phyloP scores from a whole-genome alignment of 2,113 vertebrate genomes.

The Pterocles orientalis region DNA sequence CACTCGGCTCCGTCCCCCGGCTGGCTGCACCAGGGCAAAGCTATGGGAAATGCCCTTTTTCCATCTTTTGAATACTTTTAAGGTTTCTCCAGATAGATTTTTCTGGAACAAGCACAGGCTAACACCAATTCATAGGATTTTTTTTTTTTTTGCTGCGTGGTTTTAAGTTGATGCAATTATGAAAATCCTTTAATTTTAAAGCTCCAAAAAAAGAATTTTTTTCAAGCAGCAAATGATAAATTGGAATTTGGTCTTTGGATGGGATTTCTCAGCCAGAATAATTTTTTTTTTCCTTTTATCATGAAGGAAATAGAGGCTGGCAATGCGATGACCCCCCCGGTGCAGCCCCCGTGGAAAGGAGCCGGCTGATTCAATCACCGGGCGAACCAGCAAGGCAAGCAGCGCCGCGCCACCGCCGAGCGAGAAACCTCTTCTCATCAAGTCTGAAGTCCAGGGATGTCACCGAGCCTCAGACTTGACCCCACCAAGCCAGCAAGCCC shows the following conservation, averaged over 20 bases:
- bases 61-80: fast-evolving
- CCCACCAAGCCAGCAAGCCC: slow-evolving; percentile 40
- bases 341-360: slow-evolving; percentile 45
- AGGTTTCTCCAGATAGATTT: not conserved
- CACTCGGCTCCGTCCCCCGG: not conserved
- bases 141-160: not conserved
- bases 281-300: fast-evolving
- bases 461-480: slow-evolving; percentile 30
- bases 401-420: not conserved
- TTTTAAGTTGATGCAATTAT: not conserved
- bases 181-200: not conserved
- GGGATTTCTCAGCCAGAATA: not conserved
- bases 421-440: slow-evolving; percentile 4
- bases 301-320: not conserved
- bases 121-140: not conserved
- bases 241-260: not conserved
- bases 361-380: not conserved
- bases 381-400: not conserved
- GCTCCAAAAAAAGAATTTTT: not conserved
- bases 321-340: not conserved
- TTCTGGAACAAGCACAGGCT: fast-evolving
- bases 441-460: slow-evolving; percentile 10
- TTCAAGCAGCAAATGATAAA: not conserved
- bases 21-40: slow-evolving; percentile 62
- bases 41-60: too few relatives aligned